Evolutionary conservation across 2,113 vertebrate species (phyloP).

Genomic region (Albula glossodonta): DNA sequence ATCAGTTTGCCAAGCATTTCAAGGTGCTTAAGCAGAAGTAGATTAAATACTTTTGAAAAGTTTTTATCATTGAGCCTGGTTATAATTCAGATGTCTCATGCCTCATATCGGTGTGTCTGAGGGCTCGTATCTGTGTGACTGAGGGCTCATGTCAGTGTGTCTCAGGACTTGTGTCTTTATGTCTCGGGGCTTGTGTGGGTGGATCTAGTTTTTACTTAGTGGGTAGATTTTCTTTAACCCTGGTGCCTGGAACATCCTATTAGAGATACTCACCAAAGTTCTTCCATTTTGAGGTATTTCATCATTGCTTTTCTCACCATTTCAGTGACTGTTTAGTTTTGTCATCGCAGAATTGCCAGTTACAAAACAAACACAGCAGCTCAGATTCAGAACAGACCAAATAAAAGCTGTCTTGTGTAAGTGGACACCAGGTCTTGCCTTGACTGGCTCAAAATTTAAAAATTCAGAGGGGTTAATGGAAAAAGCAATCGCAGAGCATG

Average conservation of each 20-base stretch:
- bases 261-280: neutral
- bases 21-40: neutral
- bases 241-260: no score
- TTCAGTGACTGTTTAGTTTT: neutral
- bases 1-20: neutral
- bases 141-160: no score
- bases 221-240: no score
- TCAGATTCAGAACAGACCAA: neutral
- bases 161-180: no score
- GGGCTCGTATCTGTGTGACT: no score
- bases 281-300: neutral
- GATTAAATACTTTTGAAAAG: neutral
- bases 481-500: neutral
- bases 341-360: neutral
- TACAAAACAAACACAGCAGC: neutral
- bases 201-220: no score
- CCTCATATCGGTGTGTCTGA: no score
- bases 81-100: neutral
- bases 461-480: constrained; percentile 22
- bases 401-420: neutral
- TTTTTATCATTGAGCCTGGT: neutral
- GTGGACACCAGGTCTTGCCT: neutral
- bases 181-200: no score
- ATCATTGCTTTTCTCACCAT: neutral
- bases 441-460: constrained; percentile 29